These are phyloP conservation scores for Accipiter virgatus DNA, from an alignment of 2,113 vertebrate species.

Conservation along the genomic window DNA sequence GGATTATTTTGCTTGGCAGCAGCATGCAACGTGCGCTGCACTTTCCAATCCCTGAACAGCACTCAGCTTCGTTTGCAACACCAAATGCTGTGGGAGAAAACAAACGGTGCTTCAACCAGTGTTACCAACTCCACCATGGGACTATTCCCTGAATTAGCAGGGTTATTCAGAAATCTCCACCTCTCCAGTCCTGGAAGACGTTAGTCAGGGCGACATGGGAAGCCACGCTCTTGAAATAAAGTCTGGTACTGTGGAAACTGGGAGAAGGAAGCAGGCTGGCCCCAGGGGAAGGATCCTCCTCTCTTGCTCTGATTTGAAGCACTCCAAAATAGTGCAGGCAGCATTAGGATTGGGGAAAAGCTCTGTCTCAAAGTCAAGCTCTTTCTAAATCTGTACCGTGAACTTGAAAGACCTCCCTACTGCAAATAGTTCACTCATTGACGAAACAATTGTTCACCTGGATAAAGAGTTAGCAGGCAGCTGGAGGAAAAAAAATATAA, in stretches of 20 bases:
- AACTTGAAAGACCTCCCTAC: background rate
- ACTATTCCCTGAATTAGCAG: background rate
- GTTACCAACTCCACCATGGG: background rate
- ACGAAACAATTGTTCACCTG: background rate
- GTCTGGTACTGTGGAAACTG: background rate
- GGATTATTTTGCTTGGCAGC: conserved; percentile 26
- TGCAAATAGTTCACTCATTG: background rate
- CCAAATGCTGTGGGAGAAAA: fast-evolving
- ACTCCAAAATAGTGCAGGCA: fast-evolving
- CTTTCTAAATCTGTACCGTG: fast-evolving
- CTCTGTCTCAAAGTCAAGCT: background rate
- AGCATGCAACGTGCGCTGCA: fast-evolving
- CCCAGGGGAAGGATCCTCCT: background rate
- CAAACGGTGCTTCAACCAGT: background rate
- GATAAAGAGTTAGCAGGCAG: background rate
- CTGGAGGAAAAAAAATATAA: background rate
- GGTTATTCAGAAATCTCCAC: background rate
- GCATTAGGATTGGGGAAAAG: background rate
- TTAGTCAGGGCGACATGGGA: background rate
- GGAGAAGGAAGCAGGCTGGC: background rate
- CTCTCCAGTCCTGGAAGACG: background rate
- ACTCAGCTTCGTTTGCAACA: background rate
- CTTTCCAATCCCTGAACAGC: background rate
- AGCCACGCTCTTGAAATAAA: background rate
- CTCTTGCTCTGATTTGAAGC: fast-evolving